These are phyloP conservation scores for Argentina silus DNA, from an alignment of 2,797 vertebrate genomes.

Conservation along the genomic window DNA sequence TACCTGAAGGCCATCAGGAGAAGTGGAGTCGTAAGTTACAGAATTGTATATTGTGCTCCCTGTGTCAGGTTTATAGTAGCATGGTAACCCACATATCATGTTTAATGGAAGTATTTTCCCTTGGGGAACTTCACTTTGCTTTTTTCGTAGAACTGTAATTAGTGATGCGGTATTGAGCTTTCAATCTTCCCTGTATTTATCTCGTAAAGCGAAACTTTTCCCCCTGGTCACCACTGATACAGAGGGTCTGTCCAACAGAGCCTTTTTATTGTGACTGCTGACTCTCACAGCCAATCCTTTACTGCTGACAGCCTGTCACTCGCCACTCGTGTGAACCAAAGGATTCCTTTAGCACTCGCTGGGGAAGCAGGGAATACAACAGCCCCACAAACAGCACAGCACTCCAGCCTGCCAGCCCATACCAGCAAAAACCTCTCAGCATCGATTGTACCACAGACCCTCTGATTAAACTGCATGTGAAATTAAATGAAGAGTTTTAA, in stretches of 20 bases:
- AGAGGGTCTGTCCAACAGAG: slow-evolving; percentile 30
- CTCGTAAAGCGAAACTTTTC: slow-evolving; percentile 45
- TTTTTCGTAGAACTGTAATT: slow-evolving; percentile 62
- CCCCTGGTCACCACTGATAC: background rate
- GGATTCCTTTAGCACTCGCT: slow-evolving; percentile 2
- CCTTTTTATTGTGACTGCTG: slow-evolving; percentile 56
- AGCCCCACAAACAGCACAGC: background rate
- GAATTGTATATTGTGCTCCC: slow-evolving; percentile 45
- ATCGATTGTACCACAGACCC: slow-evolving; percentile 7
- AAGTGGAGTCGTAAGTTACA: slow-evolving; percentile 41
- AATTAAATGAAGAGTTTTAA: slow-evolving; percentile 14
- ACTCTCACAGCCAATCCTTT: slow-evolving; percentile 40
- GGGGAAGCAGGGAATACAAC: slow-evolving; percentile 29
- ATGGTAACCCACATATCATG: slow-evolving; percentile 62
- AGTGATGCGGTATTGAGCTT: slow-evolving; percentile 55
- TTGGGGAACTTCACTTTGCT: slow-evolving; percentile 50
- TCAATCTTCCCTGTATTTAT: slow-evolving; percentile 45
- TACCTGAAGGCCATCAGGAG: slow-evolving; percentile 45
- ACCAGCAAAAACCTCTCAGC: slow-evolving; percentile 12
- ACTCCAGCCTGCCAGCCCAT: background rate
- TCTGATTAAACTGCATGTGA: slow-evolving; percentile 12
- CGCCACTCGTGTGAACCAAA: slow-evolving; percentile 31
- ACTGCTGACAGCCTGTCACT: slow-evolving; percentile 38
- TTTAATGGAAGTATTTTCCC: slow-evolving; percentile 63
- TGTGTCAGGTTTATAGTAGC: slow-evolving; percentile 56